Evolutionary conservation across 1,140 invertebrate genomes (phyloP).

Genomic region (Zaprionus nigranus): DNA sequence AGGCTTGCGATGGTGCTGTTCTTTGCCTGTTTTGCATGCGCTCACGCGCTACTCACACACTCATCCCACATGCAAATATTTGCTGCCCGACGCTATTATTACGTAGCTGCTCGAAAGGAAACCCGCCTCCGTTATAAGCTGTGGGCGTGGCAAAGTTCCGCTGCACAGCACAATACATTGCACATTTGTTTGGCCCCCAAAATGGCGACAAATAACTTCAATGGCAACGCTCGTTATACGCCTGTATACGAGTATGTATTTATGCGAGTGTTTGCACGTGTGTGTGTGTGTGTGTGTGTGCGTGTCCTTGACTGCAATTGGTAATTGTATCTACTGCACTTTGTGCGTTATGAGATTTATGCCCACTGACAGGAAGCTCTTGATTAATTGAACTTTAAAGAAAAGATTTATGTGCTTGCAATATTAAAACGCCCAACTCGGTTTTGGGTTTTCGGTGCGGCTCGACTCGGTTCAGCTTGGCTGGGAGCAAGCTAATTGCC

Average conservation of each 20-base stretch:
- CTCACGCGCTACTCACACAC: slow-evolving; percentile 32
- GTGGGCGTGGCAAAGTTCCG: slow-evolving; percentile 70
- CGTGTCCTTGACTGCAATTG: slow-evolving; percentile 45
- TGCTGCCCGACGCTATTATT: slow-evolving; percentile 51
- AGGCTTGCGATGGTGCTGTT: too few species aligned
- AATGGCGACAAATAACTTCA: slow-evolving; percentile 67
- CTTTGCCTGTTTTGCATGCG: not conserved
- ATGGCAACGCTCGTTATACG: slow-evolving; percentile 12
- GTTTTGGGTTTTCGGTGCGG: slow-evolving; percentile 31
- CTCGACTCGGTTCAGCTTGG: slow-evolving; percentile 6
- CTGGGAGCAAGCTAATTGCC: slow-evolving; percentile 60
- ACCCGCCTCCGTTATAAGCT: slow-evolving; percentile 29
- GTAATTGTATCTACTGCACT: slow-evolving; percentile 40
- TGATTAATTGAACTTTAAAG: slow-evolving; percentile 83
- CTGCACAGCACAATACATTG: slow-evolving; percentile 75
- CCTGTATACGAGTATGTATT: slow-evolving; percentile 4
- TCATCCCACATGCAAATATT: slow-evolving; percentile 56
- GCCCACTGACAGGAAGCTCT: slow-evolving; percentile 70
- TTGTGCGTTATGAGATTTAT: slow-evolving; percentile 70
- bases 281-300: slow-evolving; percentile 31
- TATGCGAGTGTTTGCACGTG: slow-evolving; percentile 16
- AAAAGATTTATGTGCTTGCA: slow-evolving; percentile 79
- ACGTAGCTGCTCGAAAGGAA: slow-evolving; percentile 46
- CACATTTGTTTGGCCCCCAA: slow-evolving; percentile 65
- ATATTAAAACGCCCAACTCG: slow-evolving; percentile 61